Base-by-base conservation (phyloP, 2,797 vertebrate genomes). In the Etheostoma nigrum region DNA sequence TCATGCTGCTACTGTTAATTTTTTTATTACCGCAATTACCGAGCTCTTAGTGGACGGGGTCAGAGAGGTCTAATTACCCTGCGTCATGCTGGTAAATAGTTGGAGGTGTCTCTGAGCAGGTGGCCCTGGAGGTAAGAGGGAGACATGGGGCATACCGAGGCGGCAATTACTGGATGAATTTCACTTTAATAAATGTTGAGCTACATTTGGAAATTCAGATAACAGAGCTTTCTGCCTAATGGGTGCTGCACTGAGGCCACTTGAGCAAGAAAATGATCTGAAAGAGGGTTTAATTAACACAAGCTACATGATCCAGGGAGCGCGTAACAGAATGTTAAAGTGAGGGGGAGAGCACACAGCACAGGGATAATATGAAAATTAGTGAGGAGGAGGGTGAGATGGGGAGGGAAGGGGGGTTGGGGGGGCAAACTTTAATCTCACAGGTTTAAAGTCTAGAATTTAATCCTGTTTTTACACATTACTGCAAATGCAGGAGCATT, bases 161-260 rank as follows among this genome's bases (percentile, higher is more conserved):
- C 94, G 89, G 95, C 96, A 98, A 98, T 98, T 98, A 97, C 95
- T 90, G 96, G 94, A 92, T 96, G 96, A 96, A 98, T 99, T 97
- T 98, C 96, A 96, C 95, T 97, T 98, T 96, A 97, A 96, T 97
- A 97, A 97, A 97, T 95, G 95, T 96, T 95, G 96, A 95, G 95
- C 94, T 95, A 96, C 96, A 97, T 97, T 97, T 96, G 95, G 96
- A 97, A 97, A 97, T 97, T 96, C 96, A 97, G 96, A 96, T 97
- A 96, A 95, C 94, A 86, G 91, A 88, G 95, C 95, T 95, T 96
- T 90, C 93, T 93, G 94, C 89, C 94, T 96, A 96, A 96, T 94
- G 95, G 94, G 92, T 91, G 93, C 95, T 95, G 94, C 95, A 94
- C 95, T 94, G 91, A 94, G 94, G 95, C 95, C 96, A 96, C 96